Conservation (phyloP, 2,113 vertebrate genomes). For the Tylochromis polylepis region DNA sequence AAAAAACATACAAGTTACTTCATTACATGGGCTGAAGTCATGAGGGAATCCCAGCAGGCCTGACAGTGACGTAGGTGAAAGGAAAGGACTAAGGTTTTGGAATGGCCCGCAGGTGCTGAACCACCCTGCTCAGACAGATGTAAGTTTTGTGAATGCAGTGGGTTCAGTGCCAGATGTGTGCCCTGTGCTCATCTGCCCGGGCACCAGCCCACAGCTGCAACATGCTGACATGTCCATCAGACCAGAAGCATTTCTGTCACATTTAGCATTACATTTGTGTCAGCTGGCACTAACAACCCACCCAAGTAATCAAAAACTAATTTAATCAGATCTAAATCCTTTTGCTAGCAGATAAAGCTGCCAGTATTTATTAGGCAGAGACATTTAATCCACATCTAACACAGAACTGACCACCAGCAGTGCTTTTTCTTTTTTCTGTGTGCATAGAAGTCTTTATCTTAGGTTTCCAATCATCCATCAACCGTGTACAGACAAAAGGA, state of each 20-base stretch:
- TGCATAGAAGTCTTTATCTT: constrained; percentile 4
- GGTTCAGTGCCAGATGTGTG: neutral
- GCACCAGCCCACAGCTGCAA: constrained; percentile 38
- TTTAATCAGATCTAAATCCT: constrained; percentile 1
- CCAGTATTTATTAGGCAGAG: neutral
- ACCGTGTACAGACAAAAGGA: constrained; percentile 30
- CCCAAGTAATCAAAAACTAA: constrained; percentile 14
- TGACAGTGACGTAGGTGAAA: constrained; percentile 41
- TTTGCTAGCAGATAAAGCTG: neutral
- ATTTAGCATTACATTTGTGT: constrained; percentile 11
- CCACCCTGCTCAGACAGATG: neutral
- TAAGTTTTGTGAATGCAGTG: neutral
- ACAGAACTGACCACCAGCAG: neutral
- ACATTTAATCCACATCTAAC: neutral
- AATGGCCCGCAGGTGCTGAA: constrained; percentile 25
- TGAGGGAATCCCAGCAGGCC: constrained; percentile 59
- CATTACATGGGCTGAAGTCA: constrained; percentile 52
- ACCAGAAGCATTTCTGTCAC: constrained; percentile 29
- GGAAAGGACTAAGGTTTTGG: constrained; percentile 23
- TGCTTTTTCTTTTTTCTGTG: neutral
- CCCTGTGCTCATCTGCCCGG: constrained; percentile 48
- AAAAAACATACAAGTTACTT: constrained; percentile 48
- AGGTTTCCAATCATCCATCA: constrained; percentile 12
- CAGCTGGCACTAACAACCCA: neutral
- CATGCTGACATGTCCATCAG: constrained; percentile 38